Evolutionary conservation across 1,140 invertebrate genomes (phyloP).

Genomic region (Stenopsyche tienmushanensis): DNA sequence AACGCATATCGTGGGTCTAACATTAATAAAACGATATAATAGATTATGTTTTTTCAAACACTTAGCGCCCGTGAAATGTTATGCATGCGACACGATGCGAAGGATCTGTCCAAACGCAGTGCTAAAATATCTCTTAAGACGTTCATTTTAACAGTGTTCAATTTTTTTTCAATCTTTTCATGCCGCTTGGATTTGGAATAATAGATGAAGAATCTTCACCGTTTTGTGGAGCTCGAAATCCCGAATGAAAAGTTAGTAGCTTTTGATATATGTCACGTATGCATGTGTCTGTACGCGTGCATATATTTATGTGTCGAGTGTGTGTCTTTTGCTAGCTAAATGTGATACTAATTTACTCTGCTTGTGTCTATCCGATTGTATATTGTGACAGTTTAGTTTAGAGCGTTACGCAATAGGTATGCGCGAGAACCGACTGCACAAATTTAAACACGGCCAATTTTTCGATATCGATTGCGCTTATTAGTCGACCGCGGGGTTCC

Average conservation of each 20-base stretch:
- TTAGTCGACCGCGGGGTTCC: no score
- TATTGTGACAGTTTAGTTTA: not conserved
- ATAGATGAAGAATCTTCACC: no score
- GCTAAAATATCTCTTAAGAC: no score
- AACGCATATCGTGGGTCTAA: not conserved
- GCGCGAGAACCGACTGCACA: not conserved
- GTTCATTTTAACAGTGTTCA: not conserved
- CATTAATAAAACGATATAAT: no score
- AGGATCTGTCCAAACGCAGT: no score
- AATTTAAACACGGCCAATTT: not conserved
- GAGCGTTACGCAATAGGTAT: not conserved
- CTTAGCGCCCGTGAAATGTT: no score
- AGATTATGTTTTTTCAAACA: no score
- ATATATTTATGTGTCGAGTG: not conserved
- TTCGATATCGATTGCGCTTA: no score
- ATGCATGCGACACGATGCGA: no score
- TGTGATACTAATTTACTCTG: not conserved
- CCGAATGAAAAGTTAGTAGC: no score
- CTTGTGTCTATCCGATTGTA: not conserved
- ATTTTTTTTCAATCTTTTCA: not conserved
- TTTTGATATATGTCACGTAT: not conserved
- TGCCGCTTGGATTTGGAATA: not conserved
- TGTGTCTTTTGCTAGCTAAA: not conserved
- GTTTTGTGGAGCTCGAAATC: no score
- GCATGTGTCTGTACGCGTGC: not conserved